phyloP scores from a whole-genome alignment of 2,113 vertebrate species.

The Naja naja region DNA sequence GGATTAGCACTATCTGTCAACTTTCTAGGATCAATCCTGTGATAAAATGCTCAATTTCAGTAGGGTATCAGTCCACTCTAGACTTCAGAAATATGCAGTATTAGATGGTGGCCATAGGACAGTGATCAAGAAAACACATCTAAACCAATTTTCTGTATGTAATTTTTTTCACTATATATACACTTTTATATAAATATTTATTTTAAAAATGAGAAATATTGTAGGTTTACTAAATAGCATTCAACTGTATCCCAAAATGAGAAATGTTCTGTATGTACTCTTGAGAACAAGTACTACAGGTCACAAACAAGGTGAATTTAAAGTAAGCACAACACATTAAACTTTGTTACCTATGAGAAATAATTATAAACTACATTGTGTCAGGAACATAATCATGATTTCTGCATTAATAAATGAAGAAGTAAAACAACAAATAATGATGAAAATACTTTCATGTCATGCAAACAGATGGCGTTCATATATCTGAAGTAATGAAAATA shows the following conservation, averaged over 20 bases:
- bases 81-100: rapidly evolving
- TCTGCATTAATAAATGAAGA: background rate
- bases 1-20: constrained; percentile 3
- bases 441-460: background rate
- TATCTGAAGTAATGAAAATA: background rate
- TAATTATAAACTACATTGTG: background rate
- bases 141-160: background rate
- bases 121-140: background rate
- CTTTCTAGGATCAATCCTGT: background rate
- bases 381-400: background rate
- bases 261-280: background rate
- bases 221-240: constrained; percentile 32
- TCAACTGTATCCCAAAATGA: background rate
- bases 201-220: background rate
- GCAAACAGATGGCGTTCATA: background rate
- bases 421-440: background rate
- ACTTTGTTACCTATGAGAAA: background rate
- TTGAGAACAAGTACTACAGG: background rate
- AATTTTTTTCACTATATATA: constrained; percentile 5
- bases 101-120: background rate
- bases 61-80: background rate
- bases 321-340: background rate
- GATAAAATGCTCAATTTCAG: background rate
- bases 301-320: background rate
- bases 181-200: constrained; percentile 21